These are phyloP conservation scores for Palythoa grandis DNA, from an alignment of 92 coral and sea anemone genomes.

Conservation along the genomic window DNA sequence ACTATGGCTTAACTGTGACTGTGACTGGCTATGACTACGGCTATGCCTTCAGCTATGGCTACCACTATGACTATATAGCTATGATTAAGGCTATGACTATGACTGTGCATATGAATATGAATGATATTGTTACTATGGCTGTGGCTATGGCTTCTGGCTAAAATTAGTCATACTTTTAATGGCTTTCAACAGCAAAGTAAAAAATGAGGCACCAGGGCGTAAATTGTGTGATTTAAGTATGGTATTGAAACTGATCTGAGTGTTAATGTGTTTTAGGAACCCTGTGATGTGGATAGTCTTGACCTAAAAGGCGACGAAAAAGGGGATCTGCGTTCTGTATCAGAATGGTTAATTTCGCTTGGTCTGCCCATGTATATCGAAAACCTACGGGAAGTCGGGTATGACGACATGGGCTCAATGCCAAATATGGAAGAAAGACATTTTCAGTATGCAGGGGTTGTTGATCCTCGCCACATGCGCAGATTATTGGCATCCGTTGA, in stretches of 20 bases:
- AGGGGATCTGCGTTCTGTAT: conserved; percentile 68
- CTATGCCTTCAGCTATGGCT: no score
- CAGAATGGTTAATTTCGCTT: conserved; percentile 87
- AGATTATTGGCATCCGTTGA: conserved; percentile 82
- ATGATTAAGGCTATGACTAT: no score
- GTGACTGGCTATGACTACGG: no score
- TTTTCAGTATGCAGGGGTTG: conserved; percentile 85
- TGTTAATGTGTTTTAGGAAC: conserved; percentile 55
- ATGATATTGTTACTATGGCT: no score
- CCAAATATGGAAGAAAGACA: conserved; percentile 88
- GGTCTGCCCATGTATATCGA: conserved; percentile 93
- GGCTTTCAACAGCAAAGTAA: no score
- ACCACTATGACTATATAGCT: no score
- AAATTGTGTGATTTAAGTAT: neutral
- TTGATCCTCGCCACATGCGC: conserved; percentile 86
- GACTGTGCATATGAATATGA: no score
- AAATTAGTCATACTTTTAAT: no score
- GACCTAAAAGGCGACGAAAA: conserved; percentile 68
- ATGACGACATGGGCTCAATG: conserved; percentile 81
- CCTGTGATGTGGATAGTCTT: conserved; percentile 69
- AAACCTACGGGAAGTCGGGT: conserved; percentile 79
- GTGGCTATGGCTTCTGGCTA: no score
- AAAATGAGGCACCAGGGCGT: no score
- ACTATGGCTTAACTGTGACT: no score
- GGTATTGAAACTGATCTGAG: neutral